Base-by-base conservation (phyloP, 2,797 vertebrate genomes). In the Phrynocephalus guinanensis region DNA sequence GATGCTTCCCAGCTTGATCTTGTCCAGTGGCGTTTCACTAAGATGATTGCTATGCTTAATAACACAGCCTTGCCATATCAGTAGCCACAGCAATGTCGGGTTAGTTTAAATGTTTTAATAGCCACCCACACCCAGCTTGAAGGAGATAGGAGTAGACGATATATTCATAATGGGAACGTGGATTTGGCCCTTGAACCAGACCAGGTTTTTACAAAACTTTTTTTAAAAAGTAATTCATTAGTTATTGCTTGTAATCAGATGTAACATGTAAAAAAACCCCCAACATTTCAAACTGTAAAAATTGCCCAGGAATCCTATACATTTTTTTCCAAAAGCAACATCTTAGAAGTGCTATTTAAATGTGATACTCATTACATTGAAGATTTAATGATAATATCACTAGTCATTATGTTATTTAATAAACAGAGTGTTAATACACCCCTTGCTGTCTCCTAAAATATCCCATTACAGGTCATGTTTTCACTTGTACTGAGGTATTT, bases 1-100 rank as follows among this genome's bases (percentile, higher is more conserved):
- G 22, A 11, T 90, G 48, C 56, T 92, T 87, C 90, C 22, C 88
- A 78, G 87, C 81, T 26, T 93, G 70, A 78, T 72, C 63, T 26
- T 79, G 30, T 90, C 73, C 8, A 91, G 48, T 66, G 79, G 1
- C 28, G 67, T 48, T 88, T 86, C 66, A n/a, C 44, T 84, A 77
- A 86, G 81, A 89, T 0, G 0, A 91, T 33, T 71, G 90, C 24
- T 66, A 33, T 84, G 78, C 70, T 71, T 76, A 52, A 86, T n/a
- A 75, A 88, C n/a, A 88, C n/a, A 48, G 70, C 9, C n/a, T 2
- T 84, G 66, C 77, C 66, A 10, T 50, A 91, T 87, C 90, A 76
- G 52, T 77, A 91, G 76, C 8, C 26, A 28, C 66, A 79, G 84
- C 75, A 33, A 11, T 50, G 67, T 75, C 72, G 82, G 5, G 38